Evolutionary conservation across 92 coral and sea anemone species (phyloP), one percentile per base, ranked within the genome.

Genomic region (Heliopora coerulea): DNA sequence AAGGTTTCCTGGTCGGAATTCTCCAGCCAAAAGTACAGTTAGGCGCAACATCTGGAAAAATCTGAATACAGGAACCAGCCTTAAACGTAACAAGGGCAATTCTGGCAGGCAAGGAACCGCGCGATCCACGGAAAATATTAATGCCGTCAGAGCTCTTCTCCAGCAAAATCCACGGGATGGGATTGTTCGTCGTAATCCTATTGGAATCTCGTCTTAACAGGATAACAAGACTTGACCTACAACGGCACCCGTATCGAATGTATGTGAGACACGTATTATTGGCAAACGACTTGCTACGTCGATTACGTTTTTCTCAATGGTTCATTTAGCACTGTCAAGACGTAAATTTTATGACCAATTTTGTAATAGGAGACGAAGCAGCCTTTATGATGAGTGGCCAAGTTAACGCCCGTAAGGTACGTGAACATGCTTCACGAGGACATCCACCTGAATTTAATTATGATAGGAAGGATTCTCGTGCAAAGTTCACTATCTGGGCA

Each of bases 401-500:
- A 32, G 46, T 62, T 6, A 62, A 62, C 4, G 10, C 26, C 21
- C 19, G 31, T 14, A 28, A 62, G 27, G 44, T 32, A 62, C 41
- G 39, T 25, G 39, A 60, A 21, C 29, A 60, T 31, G 17, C 66
- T 25, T 39, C 66, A 60, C 25, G 29, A 29, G 37, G 41, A 60
- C 1, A 60, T 31, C 21, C 33, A 60, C 66, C 66, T 8, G 66
- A 8, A 37, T 33, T 62, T 29, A 62, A 62, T 33, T 62, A 27
- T 31, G 44, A 62, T 18, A 28, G 26, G 37, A 28, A 62, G 12
- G 46, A 28, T 62, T 62, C 68, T 42, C 26, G 68, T 62, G 68
- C 41, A 15, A 62, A 62, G 31, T 44, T 62, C 19, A 62, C 68
- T 62, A 44, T 62, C 68, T 62, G 68, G 68, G 46, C 68, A 62